Evolutionary conservation across 2,113 vertebrate species (phyloP).

Genomic region (Aegotheles bennettii): DNA sequence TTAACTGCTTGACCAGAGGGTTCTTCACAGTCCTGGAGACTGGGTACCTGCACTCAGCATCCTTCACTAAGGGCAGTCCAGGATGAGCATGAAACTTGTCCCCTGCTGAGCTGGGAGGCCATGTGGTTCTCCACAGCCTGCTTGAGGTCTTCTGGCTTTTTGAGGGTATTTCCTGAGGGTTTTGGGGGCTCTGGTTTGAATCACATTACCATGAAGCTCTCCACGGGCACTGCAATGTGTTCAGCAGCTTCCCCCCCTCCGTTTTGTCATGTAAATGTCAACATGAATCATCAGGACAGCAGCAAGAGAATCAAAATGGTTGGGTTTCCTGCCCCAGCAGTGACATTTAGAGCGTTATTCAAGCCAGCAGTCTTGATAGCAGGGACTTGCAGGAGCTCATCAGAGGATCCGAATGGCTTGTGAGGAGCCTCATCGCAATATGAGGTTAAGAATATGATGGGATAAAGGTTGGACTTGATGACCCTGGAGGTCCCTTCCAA

Average conservation of each 20-base stretch:
- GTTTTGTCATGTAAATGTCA: slow-evolving; percentile 50
- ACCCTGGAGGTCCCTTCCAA: too few relatives aligned
- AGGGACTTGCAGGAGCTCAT: neutral
- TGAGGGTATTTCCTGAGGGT: neutral
- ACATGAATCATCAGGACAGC: slow-evolving; percentile 31
- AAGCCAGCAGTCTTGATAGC: neutral
- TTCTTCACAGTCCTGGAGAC: neutral
- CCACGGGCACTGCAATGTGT: neutral
- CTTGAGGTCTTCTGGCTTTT: neutral
- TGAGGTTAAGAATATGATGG: too few relatives aligned
- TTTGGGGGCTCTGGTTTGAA: neutral
- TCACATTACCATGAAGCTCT: neutral
- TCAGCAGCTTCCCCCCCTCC: neutral
- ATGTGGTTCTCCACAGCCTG: neutral
- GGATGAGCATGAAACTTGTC: neutral
- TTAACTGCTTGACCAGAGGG: neutral
- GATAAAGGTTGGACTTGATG: too few relatives aligned
- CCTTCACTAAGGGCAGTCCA: neutral
- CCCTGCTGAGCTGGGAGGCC: rapidly evolving
- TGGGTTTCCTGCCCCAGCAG: slow-evolving; percentile 28
- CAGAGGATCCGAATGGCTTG: neutral
- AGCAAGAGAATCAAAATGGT: neutral
- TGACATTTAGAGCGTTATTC: slow-evolving; percentile 25
- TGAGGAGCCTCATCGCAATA: neutral
- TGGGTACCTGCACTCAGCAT: neutral